Percentiles rank a stretch among this genome's conserved stretches.
These are phyloP conservation scores for Caenorhabditis tropicalis DNA, from an alignment of 1,140 invertebrate species.

Conservation along the genomic window DNA sequence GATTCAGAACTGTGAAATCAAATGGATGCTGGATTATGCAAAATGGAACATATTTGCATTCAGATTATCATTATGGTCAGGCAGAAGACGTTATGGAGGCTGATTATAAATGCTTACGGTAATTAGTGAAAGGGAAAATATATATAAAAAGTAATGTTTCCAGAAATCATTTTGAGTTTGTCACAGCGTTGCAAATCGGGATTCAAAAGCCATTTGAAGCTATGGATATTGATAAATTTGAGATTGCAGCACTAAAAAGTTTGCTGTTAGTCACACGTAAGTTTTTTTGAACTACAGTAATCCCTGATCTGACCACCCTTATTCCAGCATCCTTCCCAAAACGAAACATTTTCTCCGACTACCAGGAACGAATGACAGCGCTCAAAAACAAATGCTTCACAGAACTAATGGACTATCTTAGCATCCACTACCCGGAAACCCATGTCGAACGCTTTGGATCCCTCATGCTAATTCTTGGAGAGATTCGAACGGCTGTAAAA, in stretches of 20 bases:
- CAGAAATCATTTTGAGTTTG: neutral
- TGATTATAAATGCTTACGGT: neutral
- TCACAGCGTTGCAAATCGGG: neutral
- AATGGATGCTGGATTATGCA: neutral
- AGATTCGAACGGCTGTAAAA: neutral
- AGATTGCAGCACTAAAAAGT: neutral
- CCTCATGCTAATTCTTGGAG: neutral
- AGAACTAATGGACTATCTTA: neutral
- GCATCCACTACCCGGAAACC: neutral
- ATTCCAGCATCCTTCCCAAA: conserved; percentile 1
- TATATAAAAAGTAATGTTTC: no score
- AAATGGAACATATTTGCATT: conserved; percentile 2
- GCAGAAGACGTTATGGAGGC: neutral
- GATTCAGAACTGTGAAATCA: neutral
- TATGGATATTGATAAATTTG: neutral
- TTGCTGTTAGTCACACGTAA: neutral
- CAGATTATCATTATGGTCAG: neutral
- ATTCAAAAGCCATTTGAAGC: neutral
- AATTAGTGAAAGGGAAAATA: no score
- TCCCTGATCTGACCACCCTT: neutral
- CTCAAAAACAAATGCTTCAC: neutral
- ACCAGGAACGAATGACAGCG: neutral
- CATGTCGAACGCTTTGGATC: neutral
- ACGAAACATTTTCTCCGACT: neutral
- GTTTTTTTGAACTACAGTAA: neutral